Conservation (phyloP, 2,888 invertebrate genomes). For the Hemaris fuciformis region DNA sequence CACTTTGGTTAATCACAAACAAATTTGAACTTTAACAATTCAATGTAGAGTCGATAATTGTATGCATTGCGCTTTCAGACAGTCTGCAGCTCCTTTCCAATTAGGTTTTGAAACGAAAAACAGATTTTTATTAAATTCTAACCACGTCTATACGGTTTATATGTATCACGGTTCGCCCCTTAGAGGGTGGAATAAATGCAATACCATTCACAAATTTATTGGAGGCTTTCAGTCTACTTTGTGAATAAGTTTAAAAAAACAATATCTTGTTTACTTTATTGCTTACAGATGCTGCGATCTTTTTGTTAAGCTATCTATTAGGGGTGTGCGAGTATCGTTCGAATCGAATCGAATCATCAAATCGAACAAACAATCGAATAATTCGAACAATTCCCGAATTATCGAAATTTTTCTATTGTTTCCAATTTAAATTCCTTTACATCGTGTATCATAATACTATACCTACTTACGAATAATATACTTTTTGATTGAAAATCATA, state of each 20-base stretch:
- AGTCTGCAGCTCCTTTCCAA: not conserved
- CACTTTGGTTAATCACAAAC: not conserved
- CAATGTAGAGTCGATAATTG: not conserved
- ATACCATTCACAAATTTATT: not conserved
- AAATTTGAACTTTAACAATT: not conserved
- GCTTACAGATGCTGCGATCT: no score
- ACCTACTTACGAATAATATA: no score
- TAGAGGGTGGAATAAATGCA: not conserved
- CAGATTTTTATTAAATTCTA: conserved; percentile 6
- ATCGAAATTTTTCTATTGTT: no score
- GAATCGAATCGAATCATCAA: no score
- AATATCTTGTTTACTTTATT: no score
- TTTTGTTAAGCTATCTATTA: no score
- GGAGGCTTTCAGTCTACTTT: not conserved
- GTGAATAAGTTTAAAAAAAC: not conserved
- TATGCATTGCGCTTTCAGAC: not conserved
- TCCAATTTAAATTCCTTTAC: no score
- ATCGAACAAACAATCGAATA: no score
- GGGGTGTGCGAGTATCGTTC: no score
- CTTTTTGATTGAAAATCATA: no score
- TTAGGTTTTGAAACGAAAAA: conserved; percentile 5
- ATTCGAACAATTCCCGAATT: no score
- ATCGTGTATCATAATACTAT: no score
- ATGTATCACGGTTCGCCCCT: not conserved
- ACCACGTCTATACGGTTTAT: not conserved